Percentiles rank a stretch among this genome's conserved stretches.
Evolutionary conservation across 53 echinoderm and acorn worm species (phyloP).

Genomic region (Echinometra lucunter): DNA sequence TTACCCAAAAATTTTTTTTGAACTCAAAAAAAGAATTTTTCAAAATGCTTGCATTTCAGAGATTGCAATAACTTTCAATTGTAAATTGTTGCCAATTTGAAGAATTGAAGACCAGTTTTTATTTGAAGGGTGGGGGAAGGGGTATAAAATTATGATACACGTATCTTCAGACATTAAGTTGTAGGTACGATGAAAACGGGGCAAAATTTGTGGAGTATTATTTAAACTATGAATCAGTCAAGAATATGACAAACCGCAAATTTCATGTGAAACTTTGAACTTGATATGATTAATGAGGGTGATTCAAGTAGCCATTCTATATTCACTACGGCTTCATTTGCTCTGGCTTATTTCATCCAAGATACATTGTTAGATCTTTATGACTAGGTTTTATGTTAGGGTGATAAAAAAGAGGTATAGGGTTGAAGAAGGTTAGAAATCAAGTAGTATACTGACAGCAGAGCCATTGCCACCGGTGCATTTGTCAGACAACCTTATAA

Average conservation of each 20-base stretch:
- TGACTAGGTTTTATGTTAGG: not conserved
- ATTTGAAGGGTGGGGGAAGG: no score
- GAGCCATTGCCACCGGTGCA: not conserved
- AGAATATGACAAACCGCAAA: not conserved
- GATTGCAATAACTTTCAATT: not conserved
- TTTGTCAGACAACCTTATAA: not conserved
- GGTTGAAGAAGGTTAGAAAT: not conserved
- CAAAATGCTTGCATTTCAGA: not conserved
- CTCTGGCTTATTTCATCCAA: not conserved
- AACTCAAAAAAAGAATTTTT: not conserved
- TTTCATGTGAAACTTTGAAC: not conserved
- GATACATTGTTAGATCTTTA: not conserved
- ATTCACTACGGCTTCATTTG: not conserved
- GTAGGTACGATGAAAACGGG: not conserved
- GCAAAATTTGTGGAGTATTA: not conserved
- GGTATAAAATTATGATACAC: not conserved
- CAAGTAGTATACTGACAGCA: not conserved
- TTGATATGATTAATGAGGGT: not conserved
- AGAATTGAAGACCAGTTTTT: not conserved
- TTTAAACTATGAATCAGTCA: not conserved
- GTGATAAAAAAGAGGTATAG: not conserved
- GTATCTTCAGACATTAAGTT: no score
- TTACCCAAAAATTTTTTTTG: not conserved
- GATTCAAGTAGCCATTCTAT: not conserved
- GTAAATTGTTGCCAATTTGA: not conserved